Percentiles rank a stretch among this genome's conserved stretches.
phyloP scores from a whole-genome alignment of 2,888 invertebrate species.

The Zhuqinia jingwanae region DNA sequence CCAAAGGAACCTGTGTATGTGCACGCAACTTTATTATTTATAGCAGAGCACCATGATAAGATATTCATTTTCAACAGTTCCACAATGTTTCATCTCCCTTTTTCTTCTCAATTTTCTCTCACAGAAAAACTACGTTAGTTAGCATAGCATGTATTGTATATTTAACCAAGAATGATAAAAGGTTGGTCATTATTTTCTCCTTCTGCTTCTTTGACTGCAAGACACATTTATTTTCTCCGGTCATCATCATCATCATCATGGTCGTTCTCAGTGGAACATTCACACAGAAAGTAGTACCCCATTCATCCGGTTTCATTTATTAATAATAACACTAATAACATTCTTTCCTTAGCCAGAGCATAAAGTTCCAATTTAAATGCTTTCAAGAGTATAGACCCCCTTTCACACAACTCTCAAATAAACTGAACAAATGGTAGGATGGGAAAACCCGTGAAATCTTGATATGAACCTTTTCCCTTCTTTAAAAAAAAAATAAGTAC shows the following conservation, averaged over 20 bases:
- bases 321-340: slow-evolving; percentile 23
- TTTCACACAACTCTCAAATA: background rate
- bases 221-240: background rate
- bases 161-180: slow-evolving; percentile 51
- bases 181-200: slow-evolving; percentile 16
- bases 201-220: background rate
- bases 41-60: no score
- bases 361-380: slow-evolving; percentile 48
- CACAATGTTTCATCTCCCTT: no score
- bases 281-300: background rate
- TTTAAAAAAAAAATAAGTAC: no score
- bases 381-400: slow-evolving; percentile 6
- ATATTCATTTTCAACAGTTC: no score
- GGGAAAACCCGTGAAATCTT: slow-evolving; percentile 29
- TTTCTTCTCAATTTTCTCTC: background rate
- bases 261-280: background rate
- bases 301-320: slow-evolving; percentile 38
- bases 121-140: background rate
- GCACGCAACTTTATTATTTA: no score
- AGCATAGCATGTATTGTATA: background rate
- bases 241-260: background rate
- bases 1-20: no score
- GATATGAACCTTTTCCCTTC: slow-evolving; percentile 28
- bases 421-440: background rate
- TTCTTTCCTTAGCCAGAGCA: background rate